Percentiles rank a stretch among this genome's conserved stretches.
phyloP scores from a whole-genome alignment of 2,797 vertebrate species.

The Pseudochirops corinnae region DNA sequence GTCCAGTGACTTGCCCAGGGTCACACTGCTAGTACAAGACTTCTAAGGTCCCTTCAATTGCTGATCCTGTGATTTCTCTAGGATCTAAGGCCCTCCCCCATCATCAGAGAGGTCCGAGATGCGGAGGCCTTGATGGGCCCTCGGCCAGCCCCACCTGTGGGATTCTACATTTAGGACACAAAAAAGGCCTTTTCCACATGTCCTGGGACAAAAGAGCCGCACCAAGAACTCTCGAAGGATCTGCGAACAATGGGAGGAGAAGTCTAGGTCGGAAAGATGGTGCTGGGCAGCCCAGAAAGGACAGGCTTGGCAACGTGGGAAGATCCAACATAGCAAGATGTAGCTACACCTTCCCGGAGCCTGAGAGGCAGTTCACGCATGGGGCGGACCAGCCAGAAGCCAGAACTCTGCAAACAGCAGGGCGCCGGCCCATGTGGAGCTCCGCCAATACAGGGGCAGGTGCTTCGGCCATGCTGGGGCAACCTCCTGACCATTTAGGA shows the following conservation, averaged over 20 bases:
- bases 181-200: not conserved
- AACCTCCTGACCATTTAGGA: not conserved
- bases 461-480: not conserved
- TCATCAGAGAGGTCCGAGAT: not conserved
- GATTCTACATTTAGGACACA: not conserved
- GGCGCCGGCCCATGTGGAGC: accelerated
- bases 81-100: not conserved
- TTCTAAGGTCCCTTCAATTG: not conserved
- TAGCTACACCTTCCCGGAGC: not conserved
- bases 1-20: not conserved
- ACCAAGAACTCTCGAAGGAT: not conserved
- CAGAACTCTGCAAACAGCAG: not conserved
- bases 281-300: not conserved
- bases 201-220: not conserved
- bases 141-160: not conserved
- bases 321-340: not conserved
- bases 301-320: not conserved
- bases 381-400: accelerated
- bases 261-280: not conserved
- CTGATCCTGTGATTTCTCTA: not conserved
- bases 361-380: not conserved
- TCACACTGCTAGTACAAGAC: not conserved
- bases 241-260: not conserved
- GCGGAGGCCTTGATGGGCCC: not conserved
- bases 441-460: not conserved